Percentiles rank a stretch among this genome's conserved stretches.
These are phyloP conservation scores for Rhynchomys soricoides DNA, from an alignment of 2,113 vertebrate species.

Conservation along the genomic window DNA sequence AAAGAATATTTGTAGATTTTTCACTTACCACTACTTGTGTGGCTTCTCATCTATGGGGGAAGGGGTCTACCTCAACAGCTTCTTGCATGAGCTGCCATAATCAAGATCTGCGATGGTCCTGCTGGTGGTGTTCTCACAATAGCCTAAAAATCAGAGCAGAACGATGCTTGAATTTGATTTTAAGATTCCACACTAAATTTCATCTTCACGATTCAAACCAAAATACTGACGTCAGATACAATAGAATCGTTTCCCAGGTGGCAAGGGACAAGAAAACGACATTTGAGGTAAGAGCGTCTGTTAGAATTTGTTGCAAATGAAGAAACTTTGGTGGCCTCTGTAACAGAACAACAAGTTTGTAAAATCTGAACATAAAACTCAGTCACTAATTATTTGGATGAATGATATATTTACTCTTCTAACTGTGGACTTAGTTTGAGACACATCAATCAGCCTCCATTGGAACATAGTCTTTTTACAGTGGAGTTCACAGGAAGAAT, in stretches of 20 bases:
- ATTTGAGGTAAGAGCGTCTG: not conserved
- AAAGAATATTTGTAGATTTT: conserved; percentile 18
- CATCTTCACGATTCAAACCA: conserved; percentile 4
- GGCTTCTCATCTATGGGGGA: conserved; percentile 84
- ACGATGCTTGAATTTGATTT: conserved; percentile 42
- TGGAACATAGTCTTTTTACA: not conserved
- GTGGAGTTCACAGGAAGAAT: not conserved
- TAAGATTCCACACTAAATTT: conserved; percentile 46
- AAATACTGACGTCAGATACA: conserved; percentile 42
- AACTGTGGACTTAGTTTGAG: not conserved
- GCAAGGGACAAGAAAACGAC: fast-evolving
- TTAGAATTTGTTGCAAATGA: not conserved
- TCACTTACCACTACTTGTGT: conserved; percentile 83
- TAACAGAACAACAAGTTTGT: conserved; percentile 14
- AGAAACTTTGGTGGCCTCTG: not conserved
- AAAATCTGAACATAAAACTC: not conserved
- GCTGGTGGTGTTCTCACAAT: conserved; percentile 74
- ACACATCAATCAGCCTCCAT: not conserved
- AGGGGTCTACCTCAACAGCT: conserved; percentile 82
- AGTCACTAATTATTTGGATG: not conserved
- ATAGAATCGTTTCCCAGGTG: not conserved
- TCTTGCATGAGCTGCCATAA: conserved; percentile 82
- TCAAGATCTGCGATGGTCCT: conserved; percentile 72
- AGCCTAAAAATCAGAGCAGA: conserved; percentile 81
- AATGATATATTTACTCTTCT: not conserved